A percentile compares a stretch with the other conserved stretches of the same genome.
phyloP scores from a whole-genome alignment of 64 coral and sea anemone species.

The Pocillopora damicornis region DNA sequence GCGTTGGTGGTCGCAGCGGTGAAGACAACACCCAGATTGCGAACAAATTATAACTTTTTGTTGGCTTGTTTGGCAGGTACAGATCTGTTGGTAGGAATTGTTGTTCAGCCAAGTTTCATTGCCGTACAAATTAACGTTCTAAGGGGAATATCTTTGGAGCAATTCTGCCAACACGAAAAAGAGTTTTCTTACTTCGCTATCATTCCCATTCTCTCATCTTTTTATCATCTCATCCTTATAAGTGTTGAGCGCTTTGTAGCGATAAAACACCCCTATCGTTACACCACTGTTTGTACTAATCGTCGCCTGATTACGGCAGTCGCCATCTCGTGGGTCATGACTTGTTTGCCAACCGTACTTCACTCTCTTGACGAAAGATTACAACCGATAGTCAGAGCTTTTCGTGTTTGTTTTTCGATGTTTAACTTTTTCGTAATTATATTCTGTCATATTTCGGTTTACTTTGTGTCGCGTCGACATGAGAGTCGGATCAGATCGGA shows the following conservation, averaged over 20 bases:
- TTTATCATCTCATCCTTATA: neutral
- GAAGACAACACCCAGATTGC: slow-evolving; percentile 1
- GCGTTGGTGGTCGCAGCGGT: slow-evolving; percentile 6
- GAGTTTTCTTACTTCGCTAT: neutral
- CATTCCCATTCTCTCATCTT: neutral
- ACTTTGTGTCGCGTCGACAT: neutral
- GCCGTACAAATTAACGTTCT: neutral
- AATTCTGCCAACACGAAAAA: neutral
- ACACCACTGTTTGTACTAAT: neutral
- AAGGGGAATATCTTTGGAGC: neutral
- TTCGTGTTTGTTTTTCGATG: neutral
- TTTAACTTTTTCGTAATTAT: neutral
- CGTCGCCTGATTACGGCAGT: neutral
- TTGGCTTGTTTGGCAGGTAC: slow-evolving; percentile 11
- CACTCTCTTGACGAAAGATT: neutral
- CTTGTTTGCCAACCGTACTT: neutral
- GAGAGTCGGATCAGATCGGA: neutral
- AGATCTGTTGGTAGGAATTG: neutral
- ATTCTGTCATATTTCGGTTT: neutral
- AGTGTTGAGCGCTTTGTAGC: neutral
- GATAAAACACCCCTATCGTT: neutral
- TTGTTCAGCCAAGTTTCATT: neutral
- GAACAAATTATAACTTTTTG: neutral
- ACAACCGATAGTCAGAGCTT: neutral
- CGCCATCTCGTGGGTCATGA: neutral